These are phyloP conservation scores for Sus scrofa DNA, from an alignment of 2,113 vertebrate species.

Conservation along the genomic window DNA sequence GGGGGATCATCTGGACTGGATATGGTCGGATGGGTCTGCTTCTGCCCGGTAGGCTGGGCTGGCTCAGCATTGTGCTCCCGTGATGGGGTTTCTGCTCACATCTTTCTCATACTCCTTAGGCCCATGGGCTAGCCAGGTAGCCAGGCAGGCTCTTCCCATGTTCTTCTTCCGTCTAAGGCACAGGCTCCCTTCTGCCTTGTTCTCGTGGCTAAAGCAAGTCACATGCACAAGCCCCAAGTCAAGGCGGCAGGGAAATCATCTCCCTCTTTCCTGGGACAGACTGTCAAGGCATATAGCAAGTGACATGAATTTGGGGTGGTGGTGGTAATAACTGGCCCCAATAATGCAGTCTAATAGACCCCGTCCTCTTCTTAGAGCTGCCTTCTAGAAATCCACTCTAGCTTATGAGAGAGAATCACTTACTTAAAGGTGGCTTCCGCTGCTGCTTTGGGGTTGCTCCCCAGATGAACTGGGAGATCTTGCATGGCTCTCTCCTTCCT, in stretches of 20 bases:
- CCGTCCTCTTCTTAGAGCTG: background rate
- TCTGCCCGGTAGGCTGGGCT: background rate
- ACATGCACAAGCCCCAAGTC: background rate
- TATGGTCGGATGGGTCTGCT: background rate
- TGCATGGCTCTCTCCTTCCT: background rate
- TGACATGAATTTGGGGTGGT: background rate
- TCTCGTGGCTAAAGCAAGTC: background rate
- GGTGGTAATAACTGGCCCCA: background rate
- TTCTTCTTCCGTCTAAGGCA: no score
- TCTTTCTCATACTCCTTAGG: background rate
- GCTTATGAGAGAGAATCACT: background rate
- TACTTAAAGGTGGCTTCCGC: background rate
- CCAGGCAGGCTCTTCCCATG: background rate
- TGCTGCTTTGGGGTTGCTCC: background rate
- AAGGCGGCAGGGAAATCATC: background rate
- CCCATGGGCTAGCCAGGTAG: background rate
- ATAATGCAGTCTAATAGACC: background rate
- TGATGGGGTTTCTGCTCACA: background rate
- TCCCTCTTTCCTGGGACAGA: background rate
- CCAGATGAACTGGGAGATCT: background rate
- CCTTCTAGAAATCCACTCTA: background rate
- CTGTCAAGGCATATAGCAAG: background rate
- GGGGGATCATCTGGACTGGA: background rate
- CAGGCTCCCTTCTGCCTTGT: background rate
- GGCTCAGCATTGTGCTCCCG: background rate